Percentiles rank a stretch among this genome's conserved stretches.
Evolutionary conservation across 37 sponge, comb jelly and placozoan genomes (phyloP).

Genomic region (Cladorhizidae sp.): DNA sequence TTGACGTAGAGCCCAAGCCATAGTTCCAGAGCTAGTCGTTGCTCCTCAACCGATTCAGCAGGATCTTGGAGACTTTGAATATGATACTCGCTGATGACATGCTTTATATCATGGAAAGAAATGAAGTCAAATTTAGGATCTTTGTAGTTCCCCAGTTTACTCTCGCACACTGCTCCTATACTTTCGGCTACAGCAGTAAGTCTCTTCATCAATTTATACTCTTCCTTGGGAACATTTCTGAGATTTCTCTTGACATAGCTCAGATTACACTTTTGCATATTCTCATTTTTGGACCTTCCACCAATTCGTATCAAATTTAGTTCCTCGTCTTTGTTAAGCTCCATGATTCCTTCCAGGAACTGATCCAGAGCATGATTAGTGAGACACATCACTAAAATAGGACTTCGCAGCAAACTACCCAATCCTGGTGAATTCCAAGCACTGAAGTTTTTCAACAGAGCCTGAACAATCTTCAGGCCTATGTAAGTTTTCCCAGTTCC

Average conservation of each 20-base stretch:
- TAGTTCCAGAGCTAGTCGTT: conserved; percentile 11
- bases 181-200: background rate
- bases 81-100: background rate
- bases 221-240: background rate
- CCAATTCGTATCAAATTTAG: conserved; percentile 79
- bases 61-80: background rate
- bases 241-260: conserved; percentile 1
- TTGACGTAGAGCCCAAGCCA: conserved; percentile 30
- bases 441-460: conserved; percentile 53
- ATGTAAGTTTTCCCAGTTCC: conserved; percentile 97
- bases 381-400: conserved; percentile 90
- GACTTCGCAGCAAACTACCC: background rate
- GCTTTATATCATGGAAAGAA: background rate
- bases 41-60: conserved; percentile 7
- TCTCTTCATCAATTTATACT: background rate
- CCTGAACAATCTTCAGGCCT: conserved; percentile 82
- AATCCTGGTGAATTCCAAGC: conserved; percentile 40
- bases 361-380: conserved; percentile 98
- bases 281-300: conserved; percentile 74
- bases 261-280: conserved; percentile 38
- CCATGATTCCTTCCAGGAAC: conserved; percentile 79
- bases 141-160: background rate
- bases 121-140: background rate
- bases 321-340: background rate
- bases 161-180: background rate